These are phyloP conservation scores for Phymastichus coffea DNA, from an alignment of 1,140 invertebrate species.

Conservation along the genomic window DNA sequence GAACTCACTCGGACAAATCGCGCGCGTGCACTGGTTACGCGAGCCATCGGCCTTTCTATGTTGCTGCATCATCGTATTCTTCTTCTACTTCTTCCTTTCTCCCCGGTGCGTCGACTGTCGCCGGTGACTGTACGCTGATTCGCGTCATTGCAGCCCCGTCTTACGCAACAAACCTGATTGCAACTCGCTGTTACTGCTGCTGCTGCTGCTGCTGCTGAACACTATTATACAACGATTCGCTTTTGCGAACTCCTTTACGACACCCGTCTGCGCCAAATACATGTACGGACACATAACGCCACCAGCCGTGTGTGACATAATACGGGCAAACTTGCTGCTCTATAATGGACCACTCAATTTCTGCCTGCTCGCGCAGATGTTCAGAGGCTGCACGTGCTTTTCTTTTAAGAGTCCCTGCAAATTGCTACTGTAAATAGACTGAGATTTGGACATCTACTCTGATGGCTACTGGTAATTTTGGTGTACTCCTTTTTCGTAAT, in stretches of 20 bases:
- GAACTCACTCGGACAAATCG: constrained; percentile 11
- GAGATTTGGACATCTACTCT: too few relatives aligned
- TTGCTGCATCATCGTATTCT: constrained; percentile 8
- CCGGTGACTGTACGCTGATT: background rate
- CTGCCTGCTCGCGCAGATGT: too few relatives aligned
- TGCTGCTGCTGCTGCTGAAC: background rate
- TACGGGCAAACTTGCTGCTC: background rate
- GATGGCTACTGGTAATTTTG: too few relatives aligned
- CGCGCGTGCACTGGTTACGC: constrained; percentile 9
- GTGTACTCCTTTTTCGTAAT: too few relatives aligned
- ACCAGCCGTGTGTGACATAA: constrained; percentile 1
- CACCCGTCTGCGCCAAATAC: background rate
- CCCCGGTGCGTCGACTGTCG: background rate
- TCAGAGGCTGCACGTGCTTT: too few relatives aligned
- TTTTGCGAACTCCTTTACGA: constrained; percentile 13
- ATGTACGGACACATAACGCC: background rate
- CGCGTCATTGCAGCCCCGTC: background rate
- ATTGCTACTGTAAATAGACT: too few relatives aligned
- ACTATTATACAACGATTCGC: constrained; percentile 17
- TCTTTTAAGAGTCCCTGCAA: too few relatives aligned
- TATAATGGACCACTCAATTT: too few relatives aligned
- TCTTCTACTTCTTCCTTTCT: background rate
- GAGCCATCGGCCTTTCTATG: background rate
- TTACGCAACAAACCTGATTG: too few relatives aligned
- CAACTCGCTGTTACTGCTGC: too few relatives aligned